Conservation (phyloP, 2,113 vertebrate species). For the Patagioenas fasciata region DNA sequence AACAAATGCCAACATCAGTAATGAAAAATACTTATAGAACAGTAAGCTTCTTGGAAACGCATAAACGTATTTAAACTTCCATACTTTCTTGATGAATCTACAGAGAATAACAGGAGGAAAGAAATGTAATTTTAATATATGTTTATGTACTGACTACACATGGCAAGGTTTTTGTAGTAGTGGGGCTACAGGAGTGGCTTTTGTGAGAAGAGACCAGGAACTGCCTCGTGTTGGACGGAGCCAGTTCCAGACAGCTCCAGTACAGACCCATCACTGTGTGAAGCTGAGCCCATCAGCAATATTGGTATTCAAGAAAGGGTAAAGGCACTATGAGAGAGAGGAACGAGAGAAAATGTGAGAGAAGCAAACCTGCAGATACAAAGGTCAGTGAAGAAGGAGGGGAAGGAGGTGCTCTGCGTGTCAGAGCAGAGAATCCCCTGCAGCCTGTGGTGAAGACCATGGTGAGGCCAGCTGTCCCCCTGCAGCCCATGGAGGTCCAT, state of each 20-base stretch:
- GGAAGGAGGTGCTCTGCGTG: rapidly evolving
- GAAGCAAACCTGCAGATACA: background rate
- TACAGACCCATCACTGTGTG: background rate
- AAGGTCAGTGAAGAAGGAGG: background rate
- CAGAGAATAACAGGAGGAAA: background rate
- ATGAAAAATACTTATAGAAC: slow-evolving; percentile 16
- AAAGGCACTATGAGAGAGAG: background rate
- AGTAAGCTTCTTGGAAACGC: slow-evolving; percentile 58
- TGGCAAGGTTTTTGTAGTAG: background rate
- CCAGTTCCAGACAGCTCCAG: background rate
- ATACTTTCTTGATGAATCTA: slow-evolving; percentile 2
- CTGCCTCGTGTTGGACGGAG: rapidly evolving
- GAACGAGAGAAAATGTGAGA: background rate
- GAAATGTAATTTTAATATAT: background rate
- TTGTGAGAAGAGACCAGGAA: background rate
- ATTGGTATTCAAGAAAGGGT: background rate
- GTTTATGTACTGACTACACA: background rate
- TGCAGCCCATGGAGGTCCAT: background rate
- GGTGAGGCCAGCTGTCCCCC: background rate
- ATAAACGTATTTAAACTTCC: slow-evolving; percentile 37
- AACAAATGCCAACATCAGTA: slow-evolving; percentile 5
- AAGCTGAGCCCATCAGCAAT: background rate
- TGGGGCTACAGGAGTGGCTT: background rate
- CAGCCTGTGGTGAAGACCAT: background rate
- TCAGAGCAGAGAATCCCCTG: background rate